Conservation (phyloP, 2,113 vertebrate species). For the Bettongia penicillata region DNA sequence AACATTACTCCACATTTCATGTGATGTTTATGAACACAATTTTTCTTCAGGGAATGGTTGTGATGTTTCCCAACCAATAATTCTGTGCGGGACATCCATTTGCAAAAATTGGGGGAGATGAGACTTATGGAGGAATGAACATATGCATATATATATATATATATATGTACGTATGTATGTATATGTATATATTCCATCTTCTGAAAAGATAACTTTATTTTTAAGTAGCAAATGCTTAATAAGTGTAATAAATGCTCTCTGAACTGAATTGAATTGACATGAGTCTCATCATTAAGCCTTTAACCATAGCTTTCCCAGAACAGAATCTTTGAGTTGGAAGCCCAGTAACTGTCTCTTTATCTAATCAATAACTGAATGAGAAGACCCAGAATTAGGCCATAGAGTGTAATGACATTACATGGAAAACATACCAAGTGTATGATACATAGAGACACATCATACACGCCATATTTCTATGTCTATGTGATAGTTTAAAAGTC, state of each 20-base stretch:
- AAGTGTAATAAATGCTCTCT: not conserved
- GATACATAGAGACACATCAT: not conserved
- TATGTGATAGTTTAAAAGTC: not conserved
- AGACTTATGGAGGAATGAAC: constrained; percentile 37
- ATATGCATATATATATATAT: not conserved
- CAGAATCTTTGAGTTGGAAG: not conserved
- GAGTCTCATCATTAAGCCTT: constrained; percentile 29
- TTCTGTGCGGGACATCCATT: constrained; percentile 28
- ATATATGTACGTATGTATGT: no score
- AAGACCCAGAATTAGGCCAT: constrained; percentile 1
- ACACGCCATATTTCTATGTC: not conserved
- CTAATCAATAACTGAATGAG: constrained; percentile 29
- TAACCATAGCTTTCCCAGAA: constrained; percentile 50
- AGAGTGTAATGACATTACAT: constrained; percentile 34
- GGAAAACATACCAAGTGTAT: constrained; percentile 54
- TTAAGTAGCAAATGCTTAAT: constrained; percentile 43
- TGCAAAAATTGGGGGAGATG: constrained; percentile 3
- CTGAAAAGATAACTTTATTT: constrained; percentile 49
- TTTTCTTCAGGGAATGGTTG: constrained; percentile 2
- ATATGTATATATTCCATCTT: not conserved
- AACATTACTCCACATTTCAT: constrained; percentile 66
- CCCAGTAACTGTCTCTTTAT: not conserved
- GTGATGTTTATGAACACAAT: constrained; percentile 69
- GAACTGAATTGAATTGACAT: not conserved
- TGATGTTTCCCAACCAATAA: constrained; percentile 41